Conservation (phyloP, 2,113 vertebrate species). For the Gallinago jamesoni region DNA sequence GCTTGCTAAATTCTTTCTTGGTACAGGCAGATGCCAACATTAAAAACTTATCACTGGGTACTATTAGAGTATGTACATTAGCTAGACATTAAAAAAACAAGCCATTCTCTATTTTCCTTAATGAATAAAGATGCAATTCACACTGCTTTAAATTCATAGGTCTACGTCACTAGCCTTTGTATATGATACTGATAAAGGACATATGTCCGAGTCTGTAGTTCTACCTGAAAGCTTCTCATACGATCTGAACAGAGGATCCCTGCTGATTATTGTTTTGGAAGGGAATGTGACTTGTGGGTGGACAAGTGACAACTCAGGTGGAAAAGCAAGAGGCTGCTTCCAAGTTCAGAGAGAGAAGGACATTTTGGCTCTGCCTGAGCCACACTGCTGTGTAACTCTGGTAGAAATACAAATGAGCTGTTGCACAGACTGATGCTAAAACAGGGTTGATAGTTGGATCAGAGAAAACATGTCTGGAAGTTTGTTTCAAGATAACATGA, state of each 20-base stretch:
- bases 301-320: accelerated
- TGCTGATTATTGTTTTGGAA: not conserved
- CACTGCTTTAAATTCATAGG: not conserved
- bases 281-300: not conserved
- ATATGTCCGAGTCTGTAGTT: not conserved
- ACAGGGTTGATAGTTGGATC: not conserved
- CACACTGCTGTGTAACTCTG: not conserved
- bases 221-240: not conserved
- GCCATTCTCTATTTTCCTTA: not conserved
- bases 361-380: not conserved
- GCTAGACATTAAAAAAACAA: not conserved
- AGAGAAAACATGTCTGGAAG: not conserved
- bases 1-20: not conserved
- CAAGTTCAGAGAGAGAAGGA: not conserved
- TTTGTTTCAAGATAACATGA: not conserved
- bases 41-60: not conserved
- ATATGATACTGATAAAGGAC: not conserved
- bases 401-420: accelerated
- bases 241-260: not conserved
- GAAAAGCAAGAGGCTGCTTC: not conserved
- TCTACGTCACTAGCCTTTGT: not conserved
- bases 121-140: not conserved
- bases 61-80: not conserved
- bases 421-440: not conserved
- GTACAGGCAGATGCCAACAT: conserved; percentile 27